Conservation (phyloP, 2,888 invertebrate species). For the Julus scandinavius region DNA sequence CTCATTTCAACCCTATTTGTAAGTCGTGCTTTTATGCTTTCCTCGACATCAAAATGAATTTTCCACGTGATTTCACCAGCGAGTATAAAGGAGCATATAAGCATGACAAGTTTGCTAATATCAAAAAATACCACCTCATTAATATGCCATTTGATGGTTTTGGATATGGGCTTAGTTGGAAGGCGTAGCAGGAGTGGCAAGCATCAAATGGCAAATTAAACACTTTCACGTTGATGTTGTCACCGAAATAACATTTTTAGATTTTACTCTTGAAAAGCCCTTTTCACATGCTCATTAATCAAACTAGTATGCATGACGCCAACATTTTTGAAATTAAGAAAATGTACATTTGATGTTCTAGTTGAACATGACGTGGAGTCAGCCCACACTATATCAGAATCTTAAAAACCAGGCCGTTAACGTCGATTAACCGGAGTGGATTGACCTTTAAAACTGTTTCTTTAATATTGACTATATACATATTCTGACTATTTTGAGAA, state of each 20-base stretch:
- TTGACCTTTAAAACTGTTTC: no score
- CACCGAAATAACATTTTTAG: not conserved
- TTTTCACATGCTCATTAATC: not conserved
- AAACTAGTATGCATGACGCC: not conserved
- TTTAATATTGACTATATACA: no score
- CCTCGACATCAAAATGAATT: slow-evolving; percentile 10
- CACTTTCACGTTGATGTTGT: not conserved
- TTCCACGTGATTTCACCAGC: not conserved
- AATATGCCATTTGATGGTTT: slow-evolving; percentile 6
- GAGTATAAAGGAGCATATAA: not conserved
- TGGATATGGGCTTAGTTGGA: not conserved
- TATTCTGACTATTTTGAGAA: no score
- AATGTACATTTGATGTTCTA: not conserved
- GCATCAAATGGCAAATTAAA: slow-evolving; percentile 17
- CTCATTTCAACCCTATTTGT: not conserved
- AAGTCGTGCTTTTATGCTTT: not conserved
- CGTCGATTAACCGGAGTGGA: no score
- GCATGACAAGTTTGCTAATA: slow-evolving; percentile 4
- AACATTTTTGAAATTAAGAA: not conserved
- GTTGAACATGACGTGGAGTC: not conserved
- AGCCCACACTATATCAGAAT: not conserved
- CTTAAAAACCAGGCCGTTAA: no score
- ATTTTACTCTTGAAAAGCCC: not conserved
- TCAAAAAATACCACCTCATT: slow-evolving; percentile 7
- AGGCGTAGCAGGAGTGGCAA: not conserved